These are phyloP conservation scores for Labia minor DNA, from an alignment of 2,888 invertebrate species.

Conservation along the genomic window DNA sequence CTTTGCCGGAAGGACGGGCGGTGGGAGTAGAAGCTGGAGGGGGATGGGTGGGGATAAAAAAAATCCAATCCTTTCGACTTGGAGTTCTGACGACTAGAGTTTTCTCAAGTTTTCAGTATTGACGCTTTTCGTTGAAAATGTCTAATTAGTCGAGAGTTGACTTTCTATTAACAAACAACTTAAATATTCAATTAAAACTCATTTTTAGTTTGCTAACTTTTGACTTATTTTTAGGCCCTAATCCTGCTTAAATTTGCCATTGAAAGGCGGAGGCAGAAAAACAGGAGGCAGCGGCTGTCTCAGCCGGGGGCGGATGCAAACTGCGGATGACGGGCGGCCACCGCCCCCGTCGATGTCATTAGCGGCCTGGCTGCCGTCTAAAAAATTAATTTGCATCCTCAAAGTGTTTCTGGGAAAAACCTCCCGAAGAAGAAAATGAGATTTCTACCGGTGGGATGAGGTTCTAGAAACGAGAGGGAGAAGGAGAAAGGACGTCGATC, in stretches of 20 bases:
- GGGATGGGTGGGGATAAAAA: no score
- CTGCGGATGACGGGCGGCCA: neutral
- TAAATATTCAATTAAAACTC: constrained; percentile 13
- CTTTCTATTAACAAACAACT: constrained; percentile 13
- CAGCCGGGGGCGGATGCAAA: constrained; percentile 7
- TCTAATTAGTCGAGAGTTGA: constrained; percentile 13
- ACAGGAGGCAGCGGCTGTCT: constrained; percentile 7
- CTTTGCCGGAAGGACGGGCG: neutral
- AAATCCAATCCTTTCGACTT: constrained; percentile 1
- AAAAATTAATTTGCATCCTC: no score
- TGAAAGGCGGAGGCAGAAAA: neutral
- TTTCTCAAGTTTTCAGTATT: constrained; percentile 13
- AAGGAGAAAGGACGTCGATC: neutral
- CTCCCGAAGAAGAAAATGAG: no score
- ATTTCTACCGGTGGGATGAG: no score
- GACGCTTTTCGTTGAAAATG: constrained; percentile 13
- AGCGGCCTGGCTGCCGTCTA: no score
- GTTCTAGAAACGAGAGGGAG: no score
- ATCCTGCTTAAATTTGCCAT: constrained; percentile 13
- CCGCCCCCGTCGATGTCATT: no score
- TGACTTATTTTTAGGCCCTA: constrained; percentile 3
- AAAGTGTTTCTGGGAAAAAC: no score
- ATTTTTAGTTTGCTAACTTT: constrained; percentile 13
- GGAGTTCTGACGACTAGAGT: constrained; percentile 9
- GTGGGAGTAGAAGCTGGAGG: no score